A percentile compares a stretch with the other conserved stretches of the same genome.
These are phyloP conservation scores for Bubo scandiacus DNA, from an alignment of 2,113 vertebrate species.

Conservation along the genomic window DNA sequence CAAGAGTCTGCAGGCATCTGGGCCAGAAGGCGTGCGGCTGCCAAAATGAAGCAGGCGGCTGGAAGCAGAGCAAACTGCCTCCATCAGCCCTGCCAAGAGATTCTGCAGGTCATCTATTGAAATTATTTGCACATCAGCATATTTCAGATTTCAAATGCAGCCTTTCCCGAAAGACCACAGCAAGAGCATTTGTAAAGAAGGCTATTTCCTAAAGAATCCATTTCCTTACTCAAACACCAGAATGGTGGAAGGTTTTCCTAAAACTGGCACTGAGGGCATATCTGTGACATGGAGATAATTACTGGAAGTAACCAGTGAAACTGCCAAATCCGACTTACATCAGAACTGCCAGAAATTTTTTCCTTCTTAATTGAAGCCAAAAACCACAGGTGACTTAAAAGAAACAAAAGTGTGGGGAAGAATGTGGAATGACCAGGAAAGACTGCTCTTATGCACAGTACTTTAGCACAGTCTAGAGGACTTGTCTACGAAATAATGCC, in stretches of 20 bases:
- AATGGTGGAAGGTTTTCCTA: constrained; percentile 30
- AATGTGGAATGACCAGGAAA: constrained; percentile 26
- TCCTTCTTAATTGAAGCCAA: constrained; percentile 35
- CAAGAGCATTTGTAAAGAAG: neutral
- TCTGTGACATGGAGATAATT: constrained; percentile 54
- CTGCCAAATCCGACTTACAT: constrained; percentile 36
- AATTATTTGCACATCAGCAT: constrained; percentile 34
- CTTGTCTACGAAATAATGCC: constrained; percentile 19
- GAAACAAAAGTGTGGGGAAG: neutral
- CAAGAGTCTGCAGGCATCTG: neutral
- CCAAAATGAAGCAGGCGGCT: constrained; percentile 14
- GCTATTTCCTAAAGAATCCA: constrained; percentile 23
- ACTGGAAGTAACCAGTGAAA: constrained; percentile 51
- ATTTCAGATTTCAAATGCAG: neutral
- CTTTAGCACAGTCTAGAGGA: constrained; percentile 21
- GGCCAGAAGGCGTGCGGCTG: neutral
- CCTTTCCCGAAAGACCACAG: neutral
- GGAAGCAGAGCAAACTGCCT: neutral
- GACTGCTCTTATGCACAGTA: neutral
- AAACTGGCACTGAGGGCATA: constrained; percentile 9
- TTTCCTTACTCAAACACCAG: constrained; percentile 12
- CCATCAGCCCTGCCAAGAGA: neutral
- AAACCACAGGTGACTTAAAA: constrained; percentile 71
- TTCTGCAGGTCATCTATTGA: constrained; percentile 37
- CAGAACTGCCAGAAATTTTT: constrained; percentile 25